Evolutionary conservation across 1,140 invertebrate genomes (phyloP), one percentile per base, ranked within the genome.

Genomic region (Pseudomyrmex sp.): DNA sequence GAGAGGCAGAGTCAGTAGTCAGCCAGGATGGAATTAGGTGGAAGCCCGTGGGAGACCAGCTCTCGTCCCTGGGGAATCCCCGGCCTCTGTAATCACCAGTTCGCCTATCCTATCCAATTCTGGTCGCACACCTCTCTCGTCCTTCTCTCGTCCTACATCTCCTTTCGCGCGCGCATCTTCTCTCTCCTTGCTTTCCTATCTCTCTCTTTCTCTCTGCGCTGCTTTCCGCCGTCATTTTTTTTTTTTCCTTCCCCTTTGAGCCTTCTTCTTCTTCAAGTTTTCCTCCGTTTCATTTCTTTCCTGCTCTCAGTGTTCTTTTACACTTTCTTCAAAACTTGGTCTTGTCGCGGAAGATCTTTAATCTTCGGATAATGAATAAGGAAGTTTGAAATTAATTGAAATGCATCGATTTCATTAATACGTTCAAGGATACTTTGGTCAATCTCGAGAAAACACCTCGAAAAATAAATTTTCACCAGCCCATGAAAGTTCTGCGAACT

Each of bases 21-120:
- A 91, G 92, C 91, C 92, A 90, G 92, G 92, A 93, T 92, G 92
- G 92, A 93, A 93, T 93, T 93, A 93, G 92, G 92, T 93, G 86
- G 91, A 93, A 92, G 88, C 92, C 92, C 92, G 85, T 82, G 92
- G 92, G 92, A 80, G 76, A 92, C 86, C 85, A 73, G 82, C 83
- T 89, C 89, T 85, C 85, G 85, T 91, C 92, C 86, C 90, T 52
- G 44, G 86, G 90, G 92, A 92, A 91, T 91, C 87, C 84, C 90
- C 90, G 90, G 92, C 91, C 92, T 93, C 91, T 91, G 92, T 93
- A 93, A 93, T 93, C 92, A 93, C 92, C 92, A 92, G 91, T 90
- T 93, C 92, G 91, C 88, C 91, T 92, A 93, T 93, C 90, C 92
- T 91, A 92, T 93, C 91, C 91, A 92, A 92, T 93, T 91, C 91